Percentiles rank a stretch among this genome's conserved stretches.
These are phyloP conservation scores for Drosophila prostipennis DNA, from an alignment of 2,888 invertebrate genomes.

Conservation along the genomic window DNA sequence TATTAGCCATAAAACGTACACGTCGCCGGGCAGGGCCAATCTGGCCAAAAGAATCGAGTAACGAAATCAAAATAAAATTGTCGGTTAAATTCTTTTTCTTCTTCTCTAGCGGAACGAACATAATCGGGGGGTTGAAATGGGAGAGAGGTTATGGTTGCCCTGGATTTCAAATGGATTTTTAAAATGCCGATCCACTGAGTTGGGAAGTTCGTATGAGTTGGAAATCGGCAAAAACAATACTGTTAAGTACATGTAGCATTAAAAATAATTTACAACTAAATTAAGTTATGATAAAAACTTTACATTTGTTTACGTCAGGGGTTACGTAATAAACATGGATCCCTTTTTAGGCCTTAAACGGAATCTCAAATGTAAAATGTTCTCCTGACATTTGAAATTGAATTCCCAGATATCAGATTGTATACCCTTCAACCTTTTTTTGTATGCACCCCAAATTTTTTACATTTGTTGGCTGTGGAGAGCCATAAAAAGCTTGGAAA, in stretches of 20 bases:
- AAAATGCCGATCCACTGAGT: slow-evolving; percentile 8
- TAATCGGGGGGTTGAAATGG: slow-evolving; percentile 17
- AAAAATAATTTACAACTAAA: not conserved
- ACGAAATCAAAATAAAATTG: slow-evolving; percentile 47
- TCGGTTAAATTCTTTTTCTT: slow-evolving; percentile 35
- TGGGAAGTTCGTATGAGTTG: too few relatives aligned
- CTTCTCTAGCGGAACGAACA: slow-evolving; percentile 11
- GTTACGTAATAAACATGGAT: not conserved
- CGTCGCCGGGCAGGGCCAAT: slow-evolving; percentile 42
- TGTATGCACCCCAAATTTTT: slow-evolving; percentile 27
- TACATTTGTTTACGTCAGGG: not conserved
- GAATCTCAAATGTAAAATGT: slow-evolving; percentile 12
- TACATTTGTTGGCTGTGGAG: not conserved
- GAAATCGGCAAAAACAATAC: not conserved
- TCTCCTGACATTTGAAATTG: slow-evolving; percentile 26
- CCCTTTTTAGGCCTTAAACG: not conserved
- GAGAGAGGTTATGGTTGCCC: slow-evolving; percentile 13
- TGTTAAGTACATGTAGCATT: not conserved
- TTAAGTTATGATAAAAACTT: not conserved
- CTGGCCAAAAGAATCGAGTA: slow-evolving; percentile 32
- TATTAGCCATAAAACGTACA: slow-evolving; percentile 71
- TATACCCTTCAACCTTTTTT: slow-evolving; percentile 52
- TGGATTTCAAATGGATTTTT: slow-evolving; percentile 23
- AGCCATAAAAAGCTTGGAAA: slow-evolving; percentile 28
- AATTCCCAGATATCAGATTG: slow-evolving; percentile 28